A percentile compares a stretch with the other conserved stretches of the same genome.
Conservation (phyloP, 2,797 vertebrate species). For the Coracias cyanogaster region DNA sequence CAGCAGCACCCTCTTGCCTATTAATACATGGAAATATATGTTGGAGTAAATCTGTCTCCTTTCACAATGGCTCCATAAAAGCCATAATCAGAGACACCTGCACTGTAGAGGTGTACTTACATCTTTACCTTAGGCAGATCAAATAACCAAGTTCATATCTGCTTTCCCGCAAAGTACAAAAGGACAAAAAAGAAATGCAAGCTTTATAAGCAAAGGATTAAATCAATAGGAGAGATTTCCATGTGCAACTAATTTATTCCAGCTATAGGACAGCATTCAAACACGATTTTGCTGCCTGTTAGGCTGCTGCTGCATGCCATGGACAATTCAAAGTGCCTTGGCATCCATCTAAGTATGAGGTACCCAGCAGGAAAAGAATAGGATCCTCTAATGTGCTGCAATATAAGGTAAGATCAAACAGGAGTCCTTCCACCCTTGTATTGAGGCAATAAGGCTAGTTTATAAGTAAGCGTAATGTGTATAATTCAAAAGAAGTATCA, state of each 20-base stretch:
- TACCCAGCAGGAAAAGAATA: neutral
- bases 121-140: neutral
- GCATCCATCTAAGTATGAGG: neutral
- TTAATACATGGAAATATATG: neutral
- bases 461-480: neutral
- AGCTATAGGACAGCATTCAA: neutral
- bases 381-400: fast-evolving
- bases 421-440: neutral
- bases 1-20: neutral
- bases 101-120: neutral
- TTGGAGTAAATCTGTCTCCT: neutral
- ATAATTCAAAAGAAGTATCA: neutral
- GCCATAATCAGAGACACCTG: neutral
- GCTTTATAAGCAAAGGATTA: neutral
- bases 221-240: neutral
- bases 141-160: neutral
- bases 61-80: neutral
- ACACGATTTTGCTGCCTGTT: neutral
- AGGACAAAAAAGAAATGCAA: neutral
- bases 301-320: neutral
- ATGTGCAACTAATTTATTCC: neutral
- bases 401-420: neutral
- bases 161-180: neutral
- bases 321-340: neutral
- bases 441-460: neutral